Evolutionary conservation across 2,888 invertebrate genomes (phyloP).

Genomic region (Congeria kusceri): DNA sequence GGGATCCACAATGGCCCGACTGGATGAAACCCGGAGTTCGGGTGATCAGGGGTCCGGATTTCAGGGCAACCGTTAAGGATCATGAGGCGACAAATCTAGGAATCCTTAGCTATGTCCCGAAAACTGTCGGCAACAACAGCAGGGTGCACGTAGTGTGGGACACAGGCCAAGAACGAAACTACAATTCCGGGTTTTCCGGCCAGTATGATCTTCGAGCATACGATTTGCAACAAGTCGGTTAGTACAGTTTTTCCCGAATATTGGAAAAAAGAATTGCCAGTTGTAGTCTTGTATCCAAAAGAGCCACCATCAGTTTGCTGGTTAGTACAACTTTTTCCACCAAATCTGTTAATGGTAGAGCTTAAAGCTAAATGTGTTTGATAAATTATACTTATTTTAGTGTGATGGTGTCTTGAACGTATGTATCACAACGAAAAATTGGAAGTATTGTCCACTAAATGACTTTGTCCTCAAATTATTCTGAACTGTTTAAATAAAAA

Average conservation of each 20-base stretch:
- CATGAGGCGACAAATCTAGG: slow-evolving; percentile 40
- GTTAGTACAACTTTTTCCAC: too few relatives aligned
- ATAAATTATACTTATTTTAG: too few relatives aligned
- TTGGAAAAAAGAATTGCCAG: too few relatives aligned
- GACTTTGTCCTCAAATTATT: too few relatives aligned
- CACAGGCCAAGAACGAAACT: slow-evolving; percentile 58
- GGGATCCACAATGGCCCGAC: slow-evolving; percentile 56
- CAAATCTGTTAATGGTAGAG: too few relatives aligned
- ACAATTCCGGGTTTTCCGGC: slow-evolving; percentile 54
- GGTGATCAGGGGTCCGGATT: slow-evolving; percentile 64
- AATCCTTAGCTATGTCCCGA: slow-evolving; percentile 59
- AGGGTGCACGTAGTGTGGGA: slow-evolving; percentile 64
- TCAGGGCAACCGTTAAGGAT: slow-evolving; percentile 41
- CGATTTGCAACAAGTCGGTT: slow-evolving; percentile 66
- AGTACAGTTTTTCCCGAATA: slow-evolving; percentile 13
- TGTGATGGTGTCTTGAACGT: too few relatives aligned
- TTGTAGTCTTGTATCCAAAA: too few relatives aligned
- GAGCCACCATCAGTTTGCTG: too few relatives aligned
- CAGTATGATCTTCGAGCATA: slow-evolving; percentile 64
- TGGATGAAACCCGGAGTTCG: slow-evolving; percentile 65
- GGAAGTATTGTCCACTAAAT: too few relatives aligned
- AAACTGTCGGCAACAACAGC: slow-evolving; percentile 42
- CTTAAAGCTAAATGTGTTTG: too few relatives aligned
- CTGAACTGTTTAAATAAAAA: too few relatives aligned
- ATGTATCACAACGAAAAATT: too few relatives aligned